Evolutionary conservation across 1,140 invertebrate species (phyloP), one percentile per base, ranked within the genome.

Genomic region (Lepidotrigona ventralis): DNA sequence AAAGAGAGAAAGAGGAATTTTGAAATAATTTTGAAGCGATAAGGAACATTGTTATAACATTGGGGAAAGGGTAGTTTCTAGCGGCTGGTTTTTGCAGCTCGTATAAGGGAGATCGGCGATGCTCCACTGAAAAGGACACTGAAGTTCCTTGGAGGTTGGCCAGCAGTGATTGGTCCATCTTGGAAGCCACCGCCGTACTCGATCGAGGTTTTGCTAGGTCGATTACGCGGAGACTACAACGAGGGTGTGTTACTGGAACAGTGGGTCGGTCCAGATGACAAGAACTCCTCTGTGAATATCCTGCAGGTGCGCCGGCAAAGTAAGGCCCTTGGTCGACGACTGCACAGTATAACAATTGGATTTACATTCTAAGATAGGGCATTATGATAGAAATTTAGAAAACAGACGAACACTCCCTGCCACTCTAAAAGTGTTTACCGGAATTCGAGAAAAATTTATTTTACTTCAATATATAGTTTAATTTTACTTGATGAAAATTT

Each of bases 211-310:
- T 92, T 97, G n/a, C 92, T 97, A 68, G 97, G 97, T 5, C 93
- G 93, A 84, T 90, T 98, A 19, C 93, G 97, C 1, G 95, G 96
- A 1, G 95, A 96, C 79, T 97, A 96, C 89, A 97, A 97, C 91
- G 96, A 97, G 89, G 96, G 96, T 14, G 95, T 97, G 60, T 93
- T 98, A 21, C 93, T 98, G 53, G 97, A 98, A 88, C 96, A 97
- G 75, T 98, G 97, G 96, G 96, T 98, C 75, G 97, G 97, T 1
- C 97, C 97, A 0, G 97, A 98, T 90, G 97, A 98, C 92, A 97
- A 97, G 92, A 97, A 98, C 93, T 97, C 97, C 88, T 97, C 97
- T 46, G 95, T 96, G 84, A 97, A 98, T 95, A 97, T 98, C 90
- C 95, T 98, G 88, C 97, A 98, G 96, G 97, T 97, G 95, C 94